Evolutionary conservation across 2,888 invertebrate genomes (phyloP).

Genomic region (Gasteruption jaculator): DNA sequence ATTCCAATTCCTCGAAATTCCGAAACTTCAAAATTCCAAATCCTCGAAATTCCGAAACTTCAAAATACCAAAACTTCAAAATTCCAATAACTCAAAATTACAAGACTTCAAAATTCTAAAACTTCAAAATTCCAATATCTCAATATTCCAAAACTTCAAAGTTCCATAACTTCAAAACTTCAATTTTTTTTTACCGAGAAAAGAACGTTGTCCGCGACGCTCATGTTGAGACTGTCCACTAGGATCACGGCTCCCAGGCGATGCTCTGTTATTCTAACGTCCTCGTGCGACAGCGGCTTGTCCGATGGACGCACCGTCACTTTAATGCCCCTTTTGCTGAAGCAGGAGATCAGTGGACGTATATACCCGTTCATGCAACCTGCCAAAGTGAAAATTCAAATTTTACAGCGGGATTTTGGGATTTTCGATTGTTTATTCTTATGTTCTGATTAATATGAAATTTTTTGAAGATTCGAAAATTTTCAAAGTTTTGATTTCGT

Average conservation of each 20-base stretch:
- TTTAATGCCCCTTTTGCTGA: constrained; percentile 36
- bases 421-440: too few relatives aligned
- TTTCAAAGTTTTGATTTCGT: constrained; percentile 7
- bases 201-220: constrained; percentile 40
- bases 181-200: constrained; percentile 31
- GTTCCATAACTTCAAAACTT: background rate
- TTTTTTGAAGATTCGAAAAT: too few relatives aligned
- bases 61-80: constrained; percentile 1
- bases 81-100: background rate
- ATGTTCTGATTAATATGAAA: too few relatives aligned
- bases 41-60: background rate
- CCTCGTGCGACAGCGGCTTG: constrained; percentile 37
- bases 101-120: constrained; percentile 3
- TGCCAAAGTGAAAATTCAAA: constrained; percentile 6
- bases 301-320: constrained; percentile 38
- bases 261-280: constrained; percentile 35
- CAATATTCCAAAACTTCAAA: background rate
- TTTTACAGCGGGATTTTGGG: too few relatives aligned
- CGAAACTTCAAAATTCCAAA: background rate
- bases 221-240: constrained; percentile 41
- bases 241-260: constrained; percentile 44
- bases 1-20: background rate
- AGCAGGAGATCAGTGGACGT: constrained; percentile 38
- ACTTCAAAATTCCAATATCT: background rate
- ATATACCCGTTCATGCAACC: constrained; percentile 35